These are phyloP conservation scores for Menidia beryllina DNA, from an alignment of 2,113 vertebrate genomes.

Conservation along the genomic window DNA sequence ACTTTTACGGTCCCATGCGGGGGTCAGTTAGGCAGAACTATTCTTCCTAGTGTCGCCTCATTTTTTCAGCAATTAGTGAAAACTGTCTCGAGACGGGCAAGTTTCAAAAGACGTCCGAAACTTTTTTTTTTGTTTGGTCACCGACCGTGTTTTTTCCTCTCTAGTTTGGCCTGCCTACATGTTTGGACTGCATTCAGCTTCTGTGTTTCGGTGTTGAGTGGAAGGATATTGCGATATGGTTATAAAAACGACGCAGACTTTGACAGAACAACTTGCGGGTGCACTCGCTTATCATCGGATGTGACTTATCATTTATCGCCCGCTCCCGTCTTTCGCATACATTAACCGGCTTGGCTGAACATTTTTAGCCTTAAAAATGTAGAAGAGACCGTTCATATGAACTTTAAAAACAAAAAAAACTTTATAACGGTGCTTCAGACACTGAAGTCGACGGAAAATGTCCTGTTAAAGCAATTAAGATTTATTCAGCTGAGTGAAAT, in stretches of 20 bases:
- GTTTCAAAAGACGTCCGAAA: slow-evolving; percentile 4
- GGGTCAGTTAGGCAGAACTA: slow-evolving; percentile 51
- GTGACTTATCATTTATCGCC: no score
- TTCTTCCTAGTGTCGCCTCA: slow-evolving; percentile 26
- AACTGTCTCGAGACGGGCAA: background rate
- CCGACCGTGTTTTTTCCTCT: background rate
- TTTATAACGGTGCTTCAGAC: no score
- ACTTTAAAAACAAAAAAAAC: no score
- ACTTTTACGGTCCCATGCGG: slow-evolving; percentile 32
- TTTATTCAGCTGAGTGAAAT: no score
- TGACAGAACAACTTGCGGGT: background rate
- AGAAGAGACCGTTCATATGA: background rate
- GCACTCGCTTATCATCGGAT: background rate
- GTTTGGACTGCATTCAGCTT: background rate
- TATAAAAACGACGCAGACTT: background rate
- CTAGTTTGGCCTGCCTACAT: background rate
- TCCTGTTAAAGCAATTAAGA: no score
- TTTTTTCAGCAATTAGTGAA: slow-evolving; percentile 28
- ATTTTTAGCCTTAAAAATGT: no score
- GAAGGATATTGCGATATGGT: background rate
- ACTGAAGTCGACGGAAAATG: no score
- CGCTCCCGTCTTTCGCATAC: background rate
- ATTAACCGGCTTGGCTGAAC: no score
- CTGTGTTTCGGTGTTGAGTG: background rate
- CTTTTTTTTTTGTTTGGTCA: slow-evolving; percentile 9